Base-by-base conservation (phyloP, 2,113 vertebrate genomes). In the Neofelis nebulosa region DNA sequence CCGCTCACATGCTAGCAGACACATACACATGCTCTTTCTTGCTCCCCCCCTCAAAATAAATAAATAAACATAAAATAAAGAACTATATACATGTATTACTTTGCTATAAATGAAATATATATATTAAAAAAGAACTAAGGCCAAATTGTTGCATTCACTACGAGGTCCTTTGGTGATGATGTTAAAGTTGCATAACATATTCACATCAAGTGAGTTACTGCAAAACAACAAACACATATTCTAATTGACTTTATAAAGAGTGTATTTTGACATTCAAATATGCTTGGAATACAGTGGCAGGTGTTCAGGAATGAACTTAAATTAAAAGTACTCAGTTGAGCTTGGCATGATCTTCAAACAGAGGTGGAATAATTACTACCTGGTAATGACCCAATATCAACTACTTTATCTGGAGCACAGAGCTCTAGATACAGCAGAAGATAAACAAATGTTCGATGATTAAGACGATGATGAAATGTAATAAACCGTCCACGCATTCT, bases 221-320 rank as follows among this genome's bases (percentile, higher is more conserved):
- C 18, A 95, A 45, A 98, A 83, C 31, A 83, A 16, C 19, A 57
- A 89, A 69, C 23, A 48, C 25, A 79, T n/a, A 92, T 71, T 83
- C 38, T 69, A 65, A 31, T 25, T 93, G 73, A 89, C 61, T 95
- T 97, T 65, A 38, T 74, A 93, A 91, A 74, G 52, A 87, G 15
- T 69, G 88, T 90, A 90, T 92, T 41, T 92, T 94, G 83, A 63
- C 57, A 71, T 81, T 89, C 79, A 45, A 71, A 98, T 89, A 86
- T 90, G 52, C 27, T 96, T 96, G 50, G 81, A 97, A 96, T 96
- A 89, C 36, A 85, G 18, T 88, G 88, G 91, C 83, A 92, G 68
- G n/a, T 79, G 31, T 41, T 83, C 55, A 94, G 96, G 79, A 86
- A 85, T 83, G 68, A 94, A 76, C 15, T 91, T 76, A 87, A 87